Percentiles rank a stretch among this genome's conserved stretches.
Conservation (phyloP, 2,113 vertebrate species). For the Elephas maximus region DNA sequence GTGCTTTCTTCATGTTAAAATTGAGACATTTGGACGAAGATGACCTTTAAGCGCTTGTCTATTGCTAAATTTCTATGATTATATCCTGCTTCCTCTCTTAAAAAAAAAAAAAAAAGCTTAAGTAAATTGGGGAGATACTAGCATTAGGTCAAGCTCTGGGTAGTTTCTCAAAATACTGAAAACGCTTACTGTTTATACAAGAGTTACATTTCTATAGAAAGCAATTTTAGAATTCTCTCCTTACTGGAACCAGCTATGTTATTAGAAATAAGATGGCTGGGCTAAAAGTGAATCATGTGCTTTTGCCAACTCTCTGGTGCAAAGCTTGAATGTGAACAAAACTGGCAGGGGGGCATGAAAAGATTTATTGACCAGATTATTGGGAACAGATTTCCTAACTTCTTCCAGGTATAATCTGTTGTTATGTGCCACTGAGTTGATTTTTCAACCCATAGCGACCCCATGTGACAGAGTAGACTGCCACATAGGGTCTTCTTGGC, state of each 20-base stretch:
- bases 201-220: conserved; percentile 30
- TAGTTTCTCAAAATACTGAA: conserved; percentile 55
- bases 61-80: conserved; percentile 15
- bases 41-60: conserved; percentile 43
- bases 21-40: not conserved
- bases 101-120: not conserved
- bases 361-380: conserved; percentile 49
- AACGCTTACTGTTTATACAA: not conserved
- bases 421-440: not conserved
- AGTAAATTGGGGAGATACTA: not conserved
- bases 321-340: conserved; percentile 68
- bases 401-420: conserved; percentile 45
- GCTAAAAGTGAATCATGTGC: conserved; percentile 58
- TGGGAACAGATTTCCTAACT: conserved; percentile 47
- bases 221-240: not conserved
- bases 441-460: not conserved
- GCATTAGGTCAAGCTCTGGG: not conserved
- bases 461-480: not conserved
- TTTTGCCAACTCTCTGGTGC: conserved; percentile 70
- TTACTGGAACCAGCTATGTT: conserved; percentile 13
- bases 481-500: not conserved
- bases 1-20: conserved; percentile 64
- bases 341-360: conserved; percentile 59
- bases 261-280: conserved; percentile 33
- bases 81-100: conserved; percentile 33